phyloP scores from a whole-genome alignment of 1,140 invertebrate genomes.

The Sarcophaga peregrina region DNA sequence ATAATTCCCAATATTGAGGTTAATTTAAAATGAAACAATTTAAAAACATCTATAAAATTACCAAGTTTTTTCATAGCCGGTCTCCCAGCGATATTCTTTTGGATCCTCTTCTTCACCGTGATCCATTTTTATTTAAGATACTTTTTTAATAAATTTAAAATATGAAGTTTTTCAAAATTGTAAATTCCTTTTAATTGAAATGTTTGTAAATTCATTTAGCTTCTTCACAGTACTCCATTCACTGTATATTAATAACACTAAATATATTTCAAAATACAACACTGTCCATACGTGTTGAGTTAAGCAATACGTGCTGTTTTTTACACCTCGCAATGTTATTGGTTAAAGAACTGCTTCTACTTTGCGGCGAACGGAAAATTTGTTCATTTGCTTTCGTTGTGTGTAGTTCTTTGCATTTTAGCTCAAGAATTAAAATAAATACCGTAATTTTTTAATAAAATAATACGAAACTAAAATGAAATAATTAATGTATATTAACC shows the following conservation, averaged over 20 bases:
- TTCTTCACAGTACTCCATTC: not conserved
- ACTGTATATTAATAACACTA: not conserved
- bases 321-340: constrained; percentile 45
- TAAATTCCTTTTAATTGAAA: not conserved
- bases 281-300: not conserved
- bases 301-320: not conserved
- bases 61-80: constrained; percentile 97
- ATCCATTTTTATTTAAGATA: constrained; percentile 49
- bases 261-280: constrained; percentile 18
- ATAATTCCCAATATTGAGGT: constrained; percentile 7
- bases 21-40: not conserved
- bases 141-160: not conserved
- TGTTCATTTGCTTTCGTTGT: constrained; percentile 43
- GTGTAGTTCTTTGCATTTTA: constrained; percentile 25
- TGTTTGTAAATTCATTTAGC: constrained; percentile 11
- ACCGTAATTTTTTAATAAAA: constrained; percentile 29
- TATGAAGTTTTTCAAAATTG: not conserved
- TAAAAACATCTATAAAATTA: constrained; percentile 64
- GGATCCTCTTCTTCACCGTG: constrained; percentile 86
- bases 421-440: constrained; percentile 28
- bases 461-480: constrained; percentile 21
- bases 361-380: constrained; percentile 58
- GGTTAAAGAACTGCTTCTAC: constrained; percentile 55
- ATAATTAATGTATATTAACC: constrained; percentile 35
- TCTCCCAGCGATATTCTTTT: constrained; percentile 96